Percentiles rank a stretch among this genome's conserved stretches.
Evolutionary conservation across 2,888 invertebrate species (phyloP).

Genomic region (Agrotis exclamationis): DNA sequence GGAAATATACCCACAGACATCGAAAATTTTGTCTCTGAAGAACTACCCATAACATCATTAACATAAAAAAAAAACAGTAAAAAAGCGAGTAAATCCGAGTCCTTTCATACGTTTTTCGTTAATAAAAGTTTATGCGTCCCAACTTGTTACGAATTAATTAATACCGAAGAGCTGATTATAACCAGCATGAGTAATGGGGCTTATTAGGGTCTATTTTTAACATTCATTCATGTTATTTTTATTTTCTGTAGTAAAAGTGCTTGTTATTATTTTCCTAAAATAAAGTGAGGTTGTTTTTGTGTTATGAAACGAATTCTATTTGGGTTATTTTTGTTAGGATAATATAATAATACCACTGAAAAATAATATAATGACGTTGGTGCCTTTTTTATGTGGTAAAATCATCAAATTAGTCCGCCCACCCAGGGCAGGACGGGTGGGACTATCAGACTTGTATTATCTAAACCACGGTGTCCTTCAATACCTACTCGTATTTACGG

Average conservation of each 20-base stretch:
- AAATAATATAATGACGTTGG: too few species aligned
- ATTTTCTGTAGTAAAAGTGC: slow-evolving; percentile 2
- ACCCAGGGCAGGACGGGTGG: too few species aligned
- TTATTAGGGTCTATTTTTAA: slow-evolving; percentile 7
- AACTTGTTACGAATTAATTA: slow-evolving; percentile 41
- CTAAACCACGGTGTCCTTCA: too few species aligned
- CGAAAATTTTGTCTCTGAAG: too few species aligned
- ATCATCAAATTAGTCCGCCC: too few species aligned
- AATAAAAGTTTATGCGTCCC: slow-evolving; percentile 34
- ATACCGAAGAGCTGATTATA: slow-evolving; percentile 35
- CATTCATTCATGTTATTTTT: slow-evolving; percentile 30
- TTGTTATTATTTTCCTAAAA: neutral
- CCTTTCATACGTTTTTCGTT: slow-evolving; percentile 8
- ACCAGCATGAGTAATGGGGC: slow-evolving; percentile 14
- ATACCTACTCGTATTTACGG: too few species aligned
- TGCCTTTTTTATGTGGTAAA: too few species aligned
- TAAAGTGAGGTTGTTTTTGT: neutral
- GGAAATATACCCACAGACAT: too few species aligned
- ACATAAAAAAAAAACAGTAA: neutral
- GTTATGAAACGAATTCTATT: neutral
- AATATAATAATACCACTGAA: too few species aligned
- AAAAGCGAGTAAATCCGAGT: neutral
- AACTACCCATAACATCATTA: too few species aligned
- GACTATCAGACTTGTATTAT: too few species aligned
- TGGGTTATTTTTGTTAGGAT: too few species aligned